Evolutionary conservation across 2,113 vertebrate species (phyloP).

Genomic region (Monopterus albus): DNA sequence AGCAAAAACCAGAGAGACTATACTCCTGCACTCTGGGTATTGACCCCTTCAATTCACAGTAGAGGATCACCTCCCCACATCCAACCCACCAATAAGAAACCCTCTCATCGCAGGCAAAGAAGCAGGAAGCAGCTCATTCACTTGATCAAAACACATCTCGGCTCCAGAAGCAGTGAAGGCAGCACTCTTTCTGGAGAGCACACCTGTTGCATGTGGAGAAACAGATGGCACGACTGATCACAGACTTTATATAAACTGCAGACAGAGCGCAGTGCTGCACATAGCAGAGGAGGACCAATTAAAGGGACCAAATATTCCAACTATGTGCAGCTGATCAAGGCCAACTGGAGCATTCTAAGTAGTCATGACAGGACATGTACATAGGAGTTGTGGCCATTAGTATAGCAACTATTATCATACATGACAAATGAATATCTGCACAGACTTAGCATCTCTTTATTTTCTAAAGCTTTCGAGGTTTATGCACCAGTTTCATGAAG

Average conservation of each 20-base stretch:
- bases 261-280: not conserved
- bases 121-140: slow-evolving; percentile 21
- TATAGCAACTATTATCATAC: no score
- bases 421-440: no score
- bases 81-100: slow-evolving; percentile 7
- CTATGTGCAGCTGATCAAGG: not conserved
- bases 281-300: not conserved
- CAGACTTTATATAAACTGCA: not conserved
- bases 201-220: slow-evolving; percentile 43
- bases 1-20: slow-evolving; percentile 36
- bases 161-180: slow-evolving; percentile 10
- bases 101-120: slow-evolving; percentile 7
- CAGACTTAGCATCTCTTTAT: not conserved
- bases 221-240: slow-evolving; percentile 17
- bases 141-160: not conserved
- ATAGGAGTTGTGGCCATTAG: no score
- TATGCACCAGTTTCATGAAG: not conserved
- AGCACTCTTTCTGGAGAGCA: slow-evolving; percentile 17
- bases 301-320: not conserved
- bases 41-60: slow-evolving; percentile 39
- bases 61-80: slow-evolving; percentile 7
- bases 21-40: slow-evolving; percentile 38
- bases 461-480: not conserved
- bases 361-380: no score
- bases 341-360: not conserved